Conservation (phyloP, 2,113 vertebrate species). For the Epinephelus moara region DNA sequence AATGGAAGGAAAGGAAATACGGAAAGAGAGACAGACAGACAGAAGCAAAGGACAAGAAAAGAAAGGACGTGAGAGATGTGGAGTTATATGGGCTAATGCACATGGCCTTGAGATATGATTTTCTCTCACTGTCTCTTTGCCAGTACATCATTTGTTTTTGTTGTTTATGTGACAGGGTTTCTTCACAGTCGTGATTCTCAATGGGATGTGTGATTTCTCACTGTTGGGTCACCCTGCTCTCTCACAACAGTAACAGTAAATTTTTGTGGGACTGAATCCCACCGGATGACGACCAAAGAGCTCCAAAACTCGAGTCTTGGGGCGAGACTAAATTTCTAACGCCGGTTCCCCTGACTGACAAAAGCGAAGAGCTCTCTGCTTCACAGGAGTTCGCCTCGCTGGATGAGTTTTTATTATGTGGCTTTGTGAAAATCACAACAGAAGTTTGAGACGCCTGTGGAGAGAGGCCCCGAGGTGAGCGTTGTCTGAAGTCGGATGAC, state of each 20-base stretch:
- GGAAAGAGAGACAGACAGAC: background rate
- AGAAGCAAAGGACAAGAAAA: background rate
- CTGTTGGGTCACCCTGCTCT: conserved; percentile 20
- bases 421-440: conserved; percentile 6
- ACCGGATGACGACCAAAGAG: conserved; percentile 9
- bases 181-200: conserved; percentile 28
- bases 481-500: background rate
- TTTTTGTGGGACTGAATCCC: conserved; percentile 22
- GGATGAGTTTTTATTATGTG: conserved; percentile 22
- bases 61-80: background rate
- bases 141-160: conserved; percentile 31
- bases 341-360: conserved; percentile 7
- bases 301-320: background rate
- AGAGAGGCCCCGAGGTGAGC: conserved; percentile 7
- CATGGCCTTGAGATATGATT: background rate
- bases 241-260: background rate
- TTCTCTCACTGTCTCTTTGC: background rate
- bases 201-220: conserved; percentile 22
- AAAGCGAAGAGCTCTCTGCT: conserved; percentile 11
- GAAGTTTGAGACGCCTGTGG: conserved; percentile 5
- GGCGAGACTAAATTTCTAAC: conserved; percentile 19
- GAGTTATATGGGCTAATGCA: background rate
- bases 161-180: conserved; percentile 18
- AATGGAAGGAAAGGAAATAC: background rate
- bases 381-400: conserved; percentile 23